phyloP scores from a whole-genome alignment of 2,113 vertebrate species.

The Ramphastos sulfuratus region DNA sequence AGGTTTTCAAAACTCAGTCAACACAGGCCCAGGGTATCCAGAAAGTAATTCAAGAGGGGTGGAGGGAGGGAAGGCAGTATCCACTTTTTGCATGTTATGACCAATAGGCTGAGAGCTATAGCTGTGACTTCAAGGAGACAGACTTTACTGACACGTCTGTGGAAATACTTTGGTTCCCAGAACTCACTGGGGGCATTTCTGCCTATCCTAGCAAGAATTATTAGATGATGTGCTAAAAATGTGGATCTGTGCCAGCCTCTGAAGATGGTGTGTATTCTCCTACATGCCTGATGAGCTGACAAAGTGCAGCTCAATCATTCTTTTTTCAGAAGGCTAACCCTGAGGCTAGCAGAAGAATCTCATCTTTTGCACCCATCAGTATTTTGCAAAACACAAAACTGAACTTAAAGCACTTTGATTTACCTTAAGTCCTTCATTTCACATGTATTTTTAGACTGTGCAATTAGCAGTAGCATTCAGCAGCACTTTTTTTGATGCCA shows the following conservation, averaged over 20 bases:
- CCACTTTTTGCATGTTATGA: neutral
- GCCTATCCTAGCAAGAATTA: neutral
- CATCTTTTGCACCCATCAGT: neutral
- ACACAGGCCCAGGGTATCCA: neutral
- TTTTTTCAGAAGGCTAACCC: neutral
- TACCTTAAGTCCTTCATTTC: neutral
- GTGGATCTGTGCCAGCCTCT: neutral
- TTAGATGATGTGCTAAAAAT: accelerated
- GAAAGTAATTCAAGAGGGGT: neutral
- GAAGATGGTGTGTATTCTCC: neutral
- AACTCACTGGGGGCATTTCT: neutral
- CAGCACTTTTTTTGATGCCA: neutral
- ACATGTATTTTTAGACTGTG: neutral
- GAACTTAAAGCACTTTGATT: neutral
- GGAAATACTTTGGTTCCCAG: neutral
- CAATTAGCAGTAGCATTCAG: neutral
- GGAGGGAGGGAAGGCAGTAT: neutral
- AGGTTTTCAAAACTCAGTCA: neutral
- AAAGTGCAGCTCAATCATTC: neutral
- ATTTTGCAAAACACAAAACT: neutral
- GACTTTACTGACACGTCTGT: neutral
- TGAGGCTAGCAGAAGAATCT: neutral
- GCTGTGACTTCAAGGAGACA: neutral
- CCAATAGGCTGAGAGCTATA: neutral
- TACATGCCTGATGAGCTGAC: neutral